Percentiles rank a stretch among this genome's conserved stretches.
These are phyloP conservation scores for Morus bassanus DNA, from an alignment of 2,797 vertebrate species.

Conservation along the genomic window DNA sequence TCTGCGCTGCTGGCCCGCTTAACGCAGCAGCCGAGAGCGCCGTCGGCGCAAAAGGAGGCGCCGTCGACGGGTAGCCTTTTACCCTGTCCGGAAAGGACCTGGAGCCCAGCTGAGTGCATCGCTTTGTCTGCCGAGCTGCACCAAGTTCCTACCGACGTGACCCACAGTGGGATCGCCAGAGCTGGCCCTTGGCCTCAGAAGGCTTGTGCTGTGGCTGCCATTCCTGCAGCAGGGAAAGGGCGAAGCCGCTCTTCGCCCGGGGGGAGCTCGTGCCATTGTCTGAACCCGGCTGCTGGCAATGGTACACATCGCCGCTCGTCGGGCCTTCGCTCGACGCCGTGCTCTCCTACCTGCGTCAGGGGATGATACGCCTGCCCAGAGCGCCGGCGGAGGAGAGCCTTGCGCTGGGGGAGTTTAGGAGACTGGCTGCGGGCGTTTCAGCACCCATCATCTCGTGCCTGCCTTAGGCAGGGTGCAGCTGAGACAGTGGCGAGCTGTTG, in stretches of 20 bases:
- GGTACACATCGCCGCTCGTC: rapidly evolving
- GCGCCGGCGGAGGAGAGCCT: neutral
- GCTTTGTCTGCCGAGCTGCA: neutral
- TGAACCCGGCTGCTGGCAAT: neutral
- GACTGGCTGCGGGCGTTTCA: neutral
- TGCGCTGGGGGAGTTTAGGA: neutral
- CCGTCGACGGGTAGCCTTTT: rapidly evolving
- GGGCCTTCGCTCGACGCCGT: neutral
- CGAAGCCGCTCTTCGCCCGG: neutral
- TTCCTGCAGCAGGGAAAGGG: neutral
- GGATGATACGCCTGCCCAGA: neutral
- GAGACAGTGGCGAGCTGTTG: neutral
- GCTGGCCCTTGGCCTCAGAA: neutral
- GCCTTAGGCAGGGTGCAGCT: neutral
- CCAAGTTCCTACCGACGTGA: rapidly evolving
- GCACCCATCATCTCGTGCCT: neutral
- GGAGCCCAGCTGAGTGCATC: neutral
- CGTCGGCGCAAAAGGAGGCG: rapidly evolving
- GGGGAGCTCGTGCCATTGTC: rapidly evolving
- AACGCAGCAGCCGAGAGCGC: rapidly evolving
- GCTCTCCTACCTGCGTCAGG: neutral
- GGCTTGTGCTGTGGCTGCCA: neutral
- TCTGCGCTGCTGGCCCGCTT: rapidly evolving
- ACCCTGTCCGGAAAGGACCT: neutral
- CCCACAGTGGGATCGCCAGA: neutral